These are phyloP conservation scores for Spinus pinus DNA, from an alignment of 2,797 vertebrate species.

Conservation along the genomic window DNA sequence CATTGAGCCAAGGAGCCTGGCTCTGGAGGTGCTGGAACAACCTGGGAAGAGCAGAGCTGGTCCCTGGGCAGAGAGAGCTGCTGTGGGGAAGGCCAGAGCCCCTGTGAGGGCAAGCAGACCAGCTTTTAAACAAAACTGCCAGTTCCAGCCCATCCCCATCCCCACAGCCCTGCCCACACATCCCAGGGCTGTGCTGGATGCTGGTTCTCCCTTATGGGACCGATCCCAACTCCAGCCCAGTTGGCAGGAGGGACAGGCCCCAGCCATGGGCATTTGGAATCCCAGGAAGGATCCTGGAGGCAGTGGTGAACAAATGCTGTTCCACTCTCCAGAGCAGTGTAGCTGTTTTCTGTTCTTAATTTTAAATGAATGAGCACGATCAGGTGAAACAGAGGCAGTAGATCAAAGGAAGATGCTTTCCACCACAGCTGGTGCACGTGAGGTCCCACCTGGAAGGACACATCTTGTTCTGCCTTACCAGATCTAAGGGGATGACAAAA, in stretches of 20 bases:
- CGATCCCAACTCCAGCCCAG: neutral
- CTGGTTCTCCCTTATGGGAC: rapidly evolving
- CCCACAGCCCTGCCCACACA: neutral
- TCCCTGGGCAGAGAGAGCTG: neutral
- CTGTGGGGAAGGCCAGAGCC: neutral
- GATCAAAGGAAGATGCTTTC: neutral
- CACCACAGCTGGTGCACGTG: neutral
- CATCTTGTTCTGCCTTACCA: neutral
- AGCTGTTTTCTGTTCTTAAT: neutral
- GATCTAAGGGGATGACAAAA: neutral
- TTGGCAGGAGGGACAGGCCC: neutral
- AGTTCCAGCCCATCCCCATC: neutral
- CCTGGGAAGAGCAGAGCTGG: neutral
- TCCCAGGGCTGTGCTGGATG: neutral
- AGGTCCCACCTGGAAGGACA: neutral
- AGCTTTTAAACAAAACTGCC: neutral
- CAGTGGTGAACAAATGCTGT: neutral
- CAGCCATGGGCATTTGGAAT: neutral
- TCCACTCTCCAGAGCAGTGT: neutral
- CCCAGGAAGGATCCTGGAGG: neutral
- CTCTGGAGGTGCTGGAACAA: neutral
- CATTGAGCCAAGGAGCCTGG: neutral
- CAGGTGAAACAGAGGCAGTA: neutral
- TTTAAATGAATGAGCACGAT: neutral
- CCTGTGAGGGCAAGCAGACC: neutral